A percentile compares a stretch with the other conserved stretches of the same genome.
Conservation (phyloP, 2,797 vertebrate genomes). For the Myotis pilosus region DNA sequence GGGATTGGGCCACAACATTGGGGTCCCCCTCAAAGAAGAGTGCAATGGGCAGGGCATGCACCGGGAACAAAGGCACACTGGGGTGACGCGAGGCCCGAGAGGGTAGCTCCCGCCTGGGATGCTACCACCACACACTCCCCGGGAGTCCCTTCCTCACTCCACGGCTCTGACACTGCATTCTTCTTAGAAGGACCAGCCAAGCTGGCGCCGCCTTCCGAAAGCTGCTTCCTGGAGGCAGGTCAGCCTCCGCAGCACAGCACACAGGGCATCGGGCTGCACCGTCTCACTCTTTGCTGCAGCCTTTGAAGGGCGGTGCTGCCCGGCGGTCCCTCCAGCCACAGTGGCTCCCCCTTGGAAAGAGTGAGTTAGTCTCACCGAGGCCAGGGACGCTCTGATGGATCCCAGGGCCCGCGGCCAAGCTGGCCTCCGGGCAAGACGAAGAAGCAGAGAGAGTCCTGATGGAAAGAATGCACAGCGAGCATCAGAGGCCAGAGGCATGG, state of each 20-base stretch:
- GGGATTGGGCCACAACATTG: background rate
- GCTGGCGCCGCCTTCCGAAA: background rate
- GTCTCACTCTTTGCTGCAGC: background rate
- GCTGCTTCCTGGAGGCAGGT: background rate
- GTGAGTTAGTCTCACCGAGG: background rate
- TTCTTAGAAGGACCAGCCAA: background rate
- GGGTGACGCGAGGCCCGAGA: background rate
- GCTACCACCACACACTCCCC: background rate
- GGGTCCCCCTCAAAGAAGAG: background rate
- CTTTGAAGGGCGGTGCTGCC: background rate
- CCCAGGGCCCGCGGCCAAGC: background rate
- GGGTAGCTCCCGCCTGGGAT: background rate
- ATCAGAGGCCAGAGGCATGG: background rate
- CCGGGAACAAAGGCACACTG: background rate
- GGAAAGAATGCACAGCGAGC: background rate
- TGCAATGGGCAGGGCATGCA: background rate
- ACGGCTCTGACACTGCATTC: no score
- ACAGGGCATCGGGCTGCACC: background rate
- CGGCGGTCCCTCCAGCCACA: background rate
- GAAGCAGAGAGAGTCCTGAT: background rate
- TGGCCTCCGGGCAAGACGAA: no score
- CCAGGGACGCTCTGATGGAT: background rate
- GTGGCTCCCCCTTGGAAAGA: background rate
- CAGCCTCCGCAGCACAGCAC: background rate
- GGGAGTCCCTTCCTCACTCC: background rate